phyloP scores from a whole-genome alignment of 1,140 invertebrate species.

The Drosophila insularis region DNA sequence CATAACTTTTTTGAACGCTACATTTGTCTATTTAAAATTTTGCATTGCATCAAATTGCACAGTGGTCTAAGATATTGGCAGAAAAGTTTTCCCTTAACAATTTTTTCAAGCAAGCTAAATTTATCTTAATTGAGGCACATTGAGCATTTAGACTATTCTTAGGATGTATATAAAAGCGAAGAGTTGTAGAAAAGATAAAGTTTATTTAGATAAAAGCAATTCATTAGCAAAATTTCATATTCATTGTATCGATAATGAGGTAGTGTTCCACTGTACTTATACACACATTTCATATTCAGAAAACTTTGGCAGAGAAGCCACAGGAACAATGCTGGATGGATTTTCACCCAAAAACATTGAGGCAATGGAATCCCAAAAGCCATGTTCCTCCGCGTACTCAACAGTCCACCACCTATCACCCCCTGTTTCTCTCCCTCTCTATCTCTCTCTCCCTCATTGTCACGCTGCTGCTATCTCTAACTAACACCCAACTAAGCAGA shows the following conservation, averaged over 20 bases:
- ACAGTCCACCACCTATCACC: not conserved
- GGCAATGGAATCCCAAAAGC: slow-evolving; percentile 24
- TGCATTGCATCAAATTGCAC: slow-evolving; percentile 26
- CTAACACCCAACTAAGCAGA: slow-evolving; percentile 65
- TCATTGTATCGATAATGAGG: no score
- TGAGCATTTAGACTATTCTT: no score
- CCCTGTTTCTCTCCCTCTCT: not conserved
- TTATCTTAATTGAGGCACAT: no score
- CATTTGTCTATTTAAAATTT: slow-evolving; percentile 25
- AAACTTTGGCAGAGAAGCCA: slow-evolving; percentile 26
- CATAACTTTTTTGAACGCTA: not conserved
- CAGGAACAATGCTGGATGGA: slow-evolving; percentile 30
- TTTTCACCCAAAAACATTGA: slow-evolving; percentile 20
- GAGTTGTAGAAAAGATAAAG: no score
- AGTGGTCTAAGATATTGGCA: not conserved
- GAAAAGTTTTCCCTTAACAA: not conserved
- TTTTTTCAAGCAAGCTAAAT: no score
- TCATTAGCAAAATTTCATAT: no score
- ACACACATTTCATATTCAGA: not conserved
- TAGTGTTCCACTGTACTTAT: not conserved
- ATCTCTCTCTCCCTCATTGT: not conserved
- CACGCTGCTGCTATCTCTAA: slow-evolving; percentile 16
- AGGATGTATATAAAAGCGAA: no score
- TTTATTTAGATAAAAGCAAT: no score
- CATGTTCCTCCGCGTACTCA: slow-evolving; percentile 21